These are phyloP conservation scores for Enteromius treurensis DNA, from an alignment of 2,797 vertebrate species.

Conservation along the genomic window DNA sequence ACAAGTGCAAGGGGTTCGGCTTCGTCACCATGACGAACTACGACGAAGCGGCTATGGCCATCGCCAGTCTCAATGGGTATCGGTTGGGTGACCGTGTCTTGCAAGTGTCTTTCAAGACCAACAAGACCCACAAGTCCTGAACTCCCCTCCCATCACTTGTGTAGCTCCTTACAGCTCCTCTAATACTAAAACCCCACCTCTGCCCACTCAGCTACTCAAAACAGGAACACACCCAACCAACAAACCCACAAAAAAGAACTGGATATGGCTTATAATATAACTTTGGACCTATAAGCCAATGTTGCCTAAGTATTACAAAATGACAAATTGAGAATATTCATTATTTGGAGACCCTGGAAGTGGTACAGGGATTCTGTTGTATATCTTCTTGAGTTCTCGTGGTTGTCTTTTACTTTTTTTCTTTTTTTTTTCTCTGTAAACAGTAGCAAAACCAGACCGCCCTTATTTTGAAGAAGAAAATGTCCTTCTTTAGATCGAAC, in stretches of 20 bases:
- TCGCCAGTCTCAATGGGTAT: conserved; percentile 99
- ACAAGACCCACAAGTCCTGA: conserved; percentile 99
- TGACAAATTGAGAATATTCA: conserved; percentile 83
- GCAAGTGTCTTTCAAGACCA: conserved; percentile 99
- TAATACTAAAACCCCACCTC: conserved; percentile 74
- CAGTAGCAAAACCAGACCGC: conserved; percentile 82
- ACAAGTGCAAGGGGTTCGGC: conserved; percentile 99
- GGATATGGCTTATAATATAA: conserved; percentile 99
- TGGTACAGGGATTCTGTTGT: conserved; percentile 90
- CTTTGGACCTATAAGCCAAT: conserved; percentile 99
- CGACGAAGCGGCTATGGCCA: conserved; percentile 99
- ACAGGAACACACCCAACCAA: conserved; percentile 79
- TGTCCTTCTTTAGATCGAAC: conserved; percentile 96
- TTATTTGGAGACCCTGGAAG: conserved; percentile 93
- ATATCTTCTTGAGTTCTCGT: conserved; percentile 81
- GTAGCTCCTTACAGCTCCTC: conserved; percentile 68
- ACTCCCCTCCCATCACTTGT: conserved; percentile 68
- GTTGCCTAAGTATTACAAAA: conserved; percentile 99
- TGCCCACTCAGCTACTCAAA: conserved; percentile 80
- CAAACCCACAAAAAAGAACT: conserved; percentile 88
- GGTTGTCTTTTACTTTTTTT: conserved; percentile 77
- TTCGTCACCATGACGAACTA: conserved; percentile 99
- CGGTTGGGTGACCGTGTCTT: conserved; percentile 99
- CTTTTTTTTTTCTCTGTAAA: conserved; percentile 83
- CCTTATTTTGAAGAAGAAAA: conserved; percentile 99